Base-by-base conservation (phyloP, 2,888 invertebrate species). In the Malachius bipustulatus region DNA sequence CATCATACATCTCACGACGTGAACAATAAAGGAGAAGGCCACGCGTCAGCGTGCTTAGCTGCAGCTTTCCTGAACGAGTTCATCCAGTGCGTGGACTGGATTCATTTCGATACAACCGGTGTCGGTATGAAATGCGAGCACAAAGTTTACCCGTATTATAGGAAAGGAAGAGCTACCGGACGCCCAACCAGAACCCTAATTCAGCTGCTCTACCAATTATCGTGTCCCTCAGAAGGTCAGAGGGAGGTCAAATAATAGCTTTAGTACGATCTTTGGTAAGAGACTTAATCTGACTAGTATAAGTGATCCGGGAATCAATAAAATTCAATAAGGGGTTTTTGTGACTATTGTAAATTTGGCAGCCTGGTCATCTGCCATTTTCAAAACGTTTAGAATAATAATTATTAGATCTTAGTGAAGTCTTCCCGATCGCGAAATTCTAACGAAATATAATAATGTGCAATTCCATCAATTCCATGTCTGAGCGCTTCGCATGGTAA, bases 101-200 rank as follows among this genome's bases (percentile, higher is more conserved):
- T 72, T 41, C 74, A 75, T 52, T 57, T 75, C 40, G 74, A 75
- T 53, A 73, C 70, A 15, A 71, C 72, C 26, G 72, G 73, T 24
- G 70, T 51, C 2, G 70, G 70, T 2, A 69, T 70, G 63, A 56
- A 56, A 34, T 61, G 64, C 46, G 60, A 62, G 37, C 64, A 62
- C 41, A 68, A 70, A 45, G 65, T 69, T 40, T 63, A 67, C 35
- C 62, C 70, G 0, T 75, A 75, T 51, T 54, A 71, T 15, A 55
- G 59, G 2, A 64, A 66, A 47, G 72, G 72, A 26, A 53, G 62
- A 16, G 63, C 66, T 64, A 59, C 64, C 24, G 69, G 69, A n/a
- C 50, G 69, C 24, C 69, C 69, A 4, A 65, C 66, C 2, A 53
- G 69, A 38, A 67, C 69, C 2, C 43, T 69, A 10, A 62, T 67